These are phyloP conservation scores for Ceuthmochares aereus DNA, from an alignment of 2,113 vertebrate genomes.

Conservation along the genomic window DNA sequence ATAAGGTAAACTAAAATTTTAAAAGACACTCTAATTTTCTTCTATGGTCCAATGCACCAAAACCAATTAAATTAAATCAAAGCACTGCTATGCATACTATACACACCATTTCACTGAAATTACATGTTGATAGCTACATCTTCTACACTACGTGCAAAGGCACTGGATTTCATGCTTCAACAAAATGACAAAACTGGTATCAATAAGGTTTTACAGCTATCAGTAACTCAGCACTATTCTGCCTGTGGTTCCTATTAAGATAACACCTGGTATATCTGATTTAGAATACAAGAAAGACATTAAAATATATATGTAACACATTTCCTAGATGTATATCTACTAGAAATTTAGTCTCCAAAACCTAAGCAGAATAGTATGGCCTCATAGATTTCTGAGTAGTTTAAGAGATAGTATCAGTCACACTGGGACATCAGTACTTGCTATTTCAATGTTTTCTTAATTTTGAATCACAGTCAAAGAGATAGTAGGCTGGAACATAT, in stretches of 20 bases:
- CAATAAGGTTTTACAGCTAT: slow-evolving; percentile 74
- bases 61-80: slow-evolving; percentile 75
- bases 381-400: neutral
- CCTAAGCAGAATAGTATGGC: slow-evolving; percentile 24
- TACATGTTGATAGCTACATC: slow-evolving; percentile 86
- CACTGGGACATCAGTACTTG: slow-evolving; percentile 8
- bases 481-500: neutral
- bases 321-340: slow-evolving; percentile 23
- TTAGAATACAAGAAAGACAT: slow-evolving; percentile 68
- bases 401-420: slow-evolving; percentile 35
- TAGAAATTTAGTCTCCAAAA: slow-evolving; percentile 37
- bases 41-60: slow-evolving; percentile 73
- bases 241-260: slow-evolving; percentile 70
- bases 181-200: slow-evolving; percentile 76
- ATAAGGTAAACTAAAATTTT: slow-evolving; percentile 56
- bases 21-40: slow-evolving; percentile 72
- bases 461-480: slow-evolving; percentile 2
- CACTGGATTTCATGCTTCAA: slow-evolving; percentile 91
- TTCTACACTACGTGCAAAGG: slow-evolving; percentile 92
- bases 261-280: slow-evolving; percentile 62
- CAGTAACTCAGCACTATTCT: slow-evolving; percentile 68
- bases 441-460: neutral
- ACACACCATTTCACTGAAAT: slow-evolving; percentile 84
- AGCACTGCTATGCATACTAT: slow-evolving; percentile 75
- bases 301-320: slow-evolving; percentile 46